Base-by-base conservation (phyloP, 2,888 invertebrate species). In the Napeogenes sylphis region DNA sequence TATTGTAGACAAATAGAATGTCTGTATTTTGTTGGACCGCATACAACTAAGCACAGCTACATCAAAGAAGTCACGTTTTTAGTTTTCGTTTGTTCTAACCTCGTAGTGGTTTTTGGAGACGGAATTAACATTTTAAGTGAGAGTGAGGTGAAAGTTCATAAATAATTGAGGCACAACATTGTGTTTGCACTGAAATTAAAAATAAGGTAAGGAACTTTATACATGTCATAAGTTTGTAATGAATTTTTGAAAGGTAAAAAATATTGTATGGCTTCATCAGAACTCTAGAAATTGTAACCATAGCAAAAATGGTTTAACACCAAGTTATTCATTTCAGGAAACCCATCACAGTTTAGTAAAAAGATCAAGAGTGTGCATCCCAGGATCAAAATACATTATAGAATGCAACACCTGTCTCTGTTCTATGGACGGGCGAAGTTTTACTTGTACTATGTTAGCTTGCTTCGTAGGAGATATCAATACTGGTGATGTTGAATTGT, bases 391-490 rank as follows among this genome's bases (percentile, higher is more conserved):
- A 33, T 87, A 85, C 79, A 75, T 73, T 61, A 65, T 73, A 12
- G 80, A 80, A n/a, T 86, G 86, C 70, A 86, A 87, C 69, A 74
- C 74, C 0, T 90, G 90, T 65, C 74, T 73, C 64, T 90, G 89
- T 62, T 72, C 75, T 2, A 30, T 76, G 0, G 86, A 90, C 38
- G 91, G 92, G 0, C 80, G 83, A 2, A 91, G 88, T 33, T 92
- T 88, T 70, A 77, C 83, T 0, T 92, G 92, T 70, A 90, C 91
- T 0, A 85, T 88, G 53, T 89, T 89, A 51, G 87, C 89, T 65
- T 92, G 92, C 62, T 72, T 87, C 61, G 86, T 85, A 67, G 77
- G 58, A 62, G 75, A 75, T 5, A 64, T 71, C 45, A 69, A 64
- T 54, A 65, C 55, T 8, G 70, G 71, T 51, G 88, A 88, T 58